Evolutionary conservation across 1,140 invertebrate species (phyloP).

Genomic region (Drosophila auraria): DNA sequence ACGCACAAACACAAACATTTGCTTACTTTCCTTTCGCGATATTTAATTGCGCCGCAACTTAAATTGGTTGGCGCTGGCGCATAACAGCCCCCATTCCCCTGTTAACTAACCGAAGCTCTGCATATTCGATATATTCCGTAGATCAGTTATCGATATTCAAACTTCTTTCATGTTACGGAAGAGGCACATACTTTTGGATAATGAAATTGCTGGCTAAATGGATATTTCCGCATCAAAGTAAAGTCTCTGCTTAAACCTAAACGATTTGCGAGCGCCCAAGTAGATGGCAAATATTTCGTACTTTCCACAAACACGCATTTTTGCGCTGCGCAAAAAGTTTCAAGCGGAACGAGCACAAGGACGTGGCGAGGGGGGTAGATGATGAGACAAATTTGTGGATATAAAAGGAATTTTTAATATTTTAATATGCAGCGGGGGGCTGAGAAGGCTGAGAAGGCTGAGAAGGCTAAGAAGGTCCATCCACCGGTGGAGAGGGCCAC

Average conservation of each 20-base stretch:
- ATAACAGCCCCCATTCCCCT: background rate
- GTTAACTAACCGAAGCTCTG: too few species aligned
- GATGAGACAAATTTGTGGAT: slow-evolving; percentile 22
- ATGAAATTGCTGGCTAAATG: background rate
- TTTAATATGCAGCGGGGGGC: slow-evolving; percentile 58
- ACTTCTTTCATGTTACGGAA: too few species aligned
- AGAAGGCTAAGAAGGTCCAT: background rate
- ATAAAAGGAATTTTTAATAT: slow-evolving; percentile 80
- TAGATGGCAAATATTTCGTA: slow-evolving; percentile 41
- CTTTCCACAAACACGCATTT: slow-evolving; percentile 20
- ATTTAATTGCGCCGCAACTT: slow-evolving; percentile 49
- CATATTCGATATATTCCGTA: too few species aligned
- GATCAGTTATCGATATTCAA: too few species aligned
- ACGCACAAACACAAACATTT: slow-evolving; percentile 76
- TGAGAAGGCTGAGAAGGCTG: background rate
- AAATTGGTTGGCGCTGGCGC: slow-evolving; percentile 19
- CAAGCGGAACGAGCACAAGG: background rate
- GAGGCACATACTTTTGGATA: background rate
- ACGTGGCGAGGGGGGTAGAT: background rate
- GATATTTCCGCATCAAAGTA: slow-evolving; percentile 36
- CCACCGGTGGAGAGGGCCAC: background rate
- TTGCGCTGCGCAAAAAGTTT: slow-evolving; percentile 33
- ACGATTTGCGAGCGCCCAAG: slow-evolving; percentile 34
- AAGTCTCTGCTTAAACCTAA: slow-evolving; percentile 18
- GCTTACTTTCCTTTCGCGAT: slow-evolving; percentile 37